Evolutionary conservation across 2,797 vertebrate genomes (phyloP), one percentile per base, ranked within the genome.

Genomic region (Epinephelus coioides): DNA sequence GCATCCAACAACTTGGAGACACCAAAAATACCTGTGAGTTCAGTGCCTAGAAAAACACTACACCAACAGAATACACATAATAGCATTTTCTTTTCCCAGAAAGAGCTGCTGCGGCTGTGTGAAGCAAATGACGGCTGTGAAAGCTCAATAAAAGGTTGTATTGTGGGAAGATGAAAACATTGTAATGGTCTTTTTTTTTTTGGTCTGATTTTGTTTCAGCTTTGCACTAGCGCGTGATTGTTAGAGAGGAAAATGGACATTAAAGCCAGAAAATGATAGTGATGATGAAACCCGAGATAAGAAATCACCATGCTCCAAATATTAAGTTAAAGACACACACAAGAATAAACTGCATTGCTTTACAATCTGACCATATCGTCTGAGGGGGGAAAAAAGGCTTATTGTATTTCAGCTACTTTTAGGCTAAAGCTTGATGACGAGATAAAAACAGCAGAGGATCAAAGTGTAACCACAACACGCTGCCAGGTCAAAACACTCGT

Each of bases 401-500:
- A 14, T 73, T 38, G 9, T 25, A 23, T 71, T 76, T 63, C 3
- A 59, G 23, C 27, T 27, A 5, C 11, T 55, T 62, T 25, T 21
- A 54, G 40, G 27, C 47, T 66, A 47, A 80, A 78, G 63, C 25
- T 54, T 59, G 5, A 55, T 66, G 61, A 70, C n/a, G 46, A 67
- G 27, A 56, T 71, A 70, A 71, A 83, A n/a, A 50, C 63, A 70
- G 47, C 59, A 53, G 15, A 5, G 13, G 23, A 83, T 86, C 79
- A 88, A 74, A 83, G 51, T 44, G 51, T 47, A 63, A 78, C 82
- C 71, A 56, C 64, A 66, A 81, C 65, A 57, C 72, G 49, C 70
- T 78, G 76, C 81, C 72, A 86, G 86, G 74, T 83, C 51, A 30
- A 89, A 81, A 88, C 43, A 69, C 70, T 82, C 76, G 73, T 54